Base-by-base conservation (phyloP, 2,888 invertebrate species). In the Andrena hattorfiana region DNA sequence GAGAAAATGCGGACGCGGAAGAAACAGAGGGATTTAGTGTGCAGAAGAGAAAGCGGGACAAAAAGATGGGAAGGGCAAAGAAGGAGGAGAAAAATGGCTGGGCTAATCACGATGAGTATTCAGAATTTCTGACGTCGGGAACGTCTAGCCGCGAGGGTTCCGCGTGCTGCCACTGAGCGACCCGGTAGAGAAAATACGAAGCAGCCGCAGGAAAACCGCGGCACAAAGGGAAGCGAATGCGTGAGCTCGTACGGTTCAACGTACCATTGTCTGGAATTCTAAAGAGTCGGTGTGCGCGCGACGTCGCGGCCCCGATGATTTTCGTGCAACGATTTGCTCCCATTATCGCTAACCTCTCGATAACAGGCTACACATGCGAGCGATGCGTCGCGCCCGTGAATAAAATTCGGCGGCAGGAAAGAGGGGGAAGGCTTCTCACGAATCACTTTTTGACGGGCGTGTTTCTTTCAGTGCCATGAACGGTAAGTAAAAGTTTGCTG, bases 31-130 rank as follows among this genome's bases (percentile, higher is more conserved):
- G 30, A 62, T 30, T 62, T 20, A 51, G 51, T n/a, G 13, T 16
- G 20, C n/a, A 1, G 28, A 56, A 28, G 20, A 59, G 30, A 42
- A 26, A 51, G 35, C 49, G 8, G 35, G 54, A 23, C 7, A 51
- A 23, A 48, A 23, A 48, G 42, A 8, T 26, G 16, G 8, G 8
- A 4, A 60, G 49, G 26, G 30, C n/a, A 56, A 4, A 20, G 26
- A 20, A 54, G 28, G 10, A 10, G 10, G 23, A 16, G 7, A 30
- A 3, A 32, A 35, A 30, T n/a, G 8, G 42, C 7, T 23, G 51
- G 51, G 81, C 84, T 87, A 88, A 88, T 88, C 83, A 74, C 62
- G 68, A 85, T 74, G 79, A 85, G 79, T 83, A 87, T 87, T 85
- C 88, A 81, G 71, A 64, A 85, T 77, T 77, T 77, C 79, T 63